Conservation (phyloP, 2,113 vertebrate genomes). For the Chrysochloris asiatica region DNA sequence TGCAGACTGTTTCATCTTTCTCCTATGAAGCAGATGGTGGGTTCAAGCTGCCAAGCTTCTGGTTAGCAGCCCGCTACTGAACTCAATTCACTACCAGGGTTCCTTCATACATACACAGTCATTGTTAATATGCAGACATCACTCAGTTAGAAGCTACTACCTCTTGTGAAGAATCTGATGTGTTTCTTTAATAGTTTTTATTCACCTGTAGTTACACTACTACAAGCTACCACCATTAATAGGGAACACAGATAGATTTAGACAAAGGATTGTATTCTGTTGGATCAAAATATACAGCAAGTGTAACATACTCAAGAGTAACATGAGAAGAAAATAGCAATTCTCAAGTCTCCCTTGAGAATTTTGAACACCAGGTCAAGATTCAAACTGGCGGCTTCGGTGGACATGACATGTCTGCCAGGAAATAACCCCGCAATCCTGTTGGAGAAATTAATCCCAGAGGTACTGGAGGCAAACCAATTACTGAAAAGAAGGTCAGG, state of each 20-base stretch:
- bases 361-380: constrained; percentile 65
- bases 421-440: constrained; percentile 28
- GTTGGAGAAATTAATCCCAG: constrained; percentile 67
- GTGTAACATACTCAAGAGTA: constrained; percentile 18
- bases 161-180: neutral
- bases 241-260: constrained; percentile 64
- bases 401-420: neutral
- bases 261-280: neutral
- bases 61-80: no score
- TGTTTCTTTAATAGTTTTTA: constrained; percentile 19
- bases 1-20: no score
- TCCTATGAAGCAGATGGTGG: no score
- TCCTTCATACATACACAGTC: neutral
- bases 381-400: constrained; percentile 18
- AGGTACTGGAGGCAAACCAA: constrained; percentile 41
- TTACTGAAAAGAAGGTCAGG: constrained; percentile 59
- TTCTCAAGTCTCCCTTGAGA: constrained; percentile 41
- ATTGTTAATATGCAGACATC: constrained; percentile 20
- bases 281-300: constrained; percentile 55
- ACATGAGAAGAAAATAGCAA: constrained; percentile 56
- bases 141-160: constrained; percentile 32
- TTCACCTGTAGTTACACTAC: constrained; percentile 43
- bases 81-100: no score
- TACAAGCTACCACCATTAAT: constrained; percentile 53
- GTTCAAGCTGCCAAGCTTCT: no score